These are phyloP conservation scores for Ibycter americanus DNA, from an alignment of 2,797 vertebrate species.

Conservation along the genomic window DNA sequence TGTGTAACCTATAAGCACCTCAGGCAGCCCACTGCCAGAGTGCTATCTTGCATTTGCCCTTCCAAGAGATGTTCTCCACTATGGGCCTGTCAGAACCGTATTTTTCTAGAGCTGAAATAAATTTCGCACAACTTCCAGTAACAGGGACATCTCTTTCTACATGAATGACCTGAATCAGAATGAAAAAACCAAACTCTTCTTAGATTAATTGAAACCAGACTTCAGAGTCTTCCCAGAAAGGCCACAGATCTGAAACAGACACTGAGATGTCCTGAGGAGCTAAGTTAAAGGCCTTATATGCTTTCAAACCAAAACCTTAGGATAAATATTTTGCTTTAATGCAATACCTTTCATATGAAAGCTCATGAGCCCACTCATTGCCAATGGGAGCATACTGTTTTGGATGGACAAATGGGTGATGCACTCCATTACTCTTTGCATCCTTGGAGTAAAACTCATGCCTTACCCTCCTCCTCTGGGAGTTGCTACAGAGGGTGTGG, in stretches of 20 bases:
- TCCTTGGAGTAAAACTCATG: neutral
- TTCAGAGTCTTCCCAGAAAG: neutral
- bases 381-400: neutral
- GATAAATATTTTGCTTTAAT: neutral
- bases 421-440: neutral
- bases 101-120: neutral
- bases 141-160: neutral
- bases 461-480: rapidly evolving
- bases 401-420: neutral
- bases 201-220: neutral
- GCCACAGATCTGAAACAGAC: neutral
- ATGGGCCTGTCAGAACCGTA: neutral
- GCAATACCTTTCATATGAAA: neutral
- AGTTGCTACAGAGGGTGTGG: neutral
- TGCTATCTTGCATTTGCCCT: neutral
- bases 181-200: neutral
- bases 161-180: neutral
- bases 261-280: neutral
- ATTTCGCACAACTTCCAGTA: neutral
- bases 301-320: neutral
- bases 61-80: neutral
- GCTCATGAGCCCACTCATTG: neutral
- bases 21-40: neutral
- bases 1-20: neutral
- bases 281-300: neutral